phyloP scores from a whole-genome alignment of 2,888 invertebrate genomes.

The Xestia c-nigrum region DNA sequence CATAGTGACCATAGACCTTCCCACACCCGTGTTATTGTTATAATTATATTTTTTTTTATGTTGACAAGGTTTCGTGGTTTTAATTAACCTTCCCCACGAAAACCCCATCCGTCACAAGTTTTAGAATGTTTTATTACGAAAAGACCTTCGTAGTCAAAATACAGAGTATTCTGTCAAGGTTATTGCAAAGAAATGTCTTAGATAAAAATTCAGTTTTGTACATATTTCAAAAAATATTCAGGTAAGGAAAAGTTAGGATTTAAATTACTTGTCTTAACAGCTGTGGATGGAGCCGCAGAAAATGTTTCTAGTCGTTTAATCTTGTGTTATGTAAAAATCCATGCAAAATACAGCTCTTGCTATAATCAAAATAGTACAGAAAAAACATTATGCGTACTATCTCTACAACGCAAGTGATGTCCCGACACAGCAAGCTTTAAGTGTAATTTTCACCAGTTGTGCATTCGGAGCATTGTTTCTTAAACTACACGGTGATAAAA shows the following conservation, averaged over 20 bases:
- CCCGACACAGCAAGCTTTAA: slow-evolving; percentile 1
- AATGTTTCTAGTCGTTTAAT: neutral
- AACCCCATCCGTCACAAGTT: too few species aligned
- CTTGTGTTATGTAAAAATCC: neutral
- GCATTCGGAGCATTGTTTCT: slow-evolving; percentile 22
- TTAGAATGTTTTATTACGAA: neutral
- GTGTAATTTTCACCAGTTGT: slow-evolving; percentile 5
- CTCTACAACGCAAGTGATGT: neutral
- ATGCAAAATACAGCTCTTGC: neutral
- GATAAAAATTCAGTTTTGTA: neutral
- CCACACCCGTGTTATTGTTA: too few species aligned
- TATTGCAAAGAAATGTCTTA: neutral
- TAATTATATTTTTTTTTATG: too few species aligned
- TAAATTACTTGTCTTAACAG: neutral
- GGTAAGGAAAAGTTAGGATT: neutral
- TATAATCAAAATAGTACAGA: neutral
- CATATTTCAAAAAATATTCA: neutral
- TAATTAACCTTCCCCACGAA: too few species aligned
- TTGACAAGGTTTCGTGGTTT: too few species aligned
- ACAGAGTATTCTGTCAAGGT: neutral
- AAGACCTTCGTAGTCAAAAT: neutral
- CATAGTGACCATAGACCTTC: too few species aligned
- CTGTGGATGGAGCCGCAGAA: neutral
- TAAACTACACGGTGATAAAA: slow-evolving; percentile 26
- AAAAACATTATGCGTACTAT: slow-evolving; percentile 5